Conservation (phyloP, 2,113 vertebrate genomes). For the Balaenoptera acutorostrata region DNA sequence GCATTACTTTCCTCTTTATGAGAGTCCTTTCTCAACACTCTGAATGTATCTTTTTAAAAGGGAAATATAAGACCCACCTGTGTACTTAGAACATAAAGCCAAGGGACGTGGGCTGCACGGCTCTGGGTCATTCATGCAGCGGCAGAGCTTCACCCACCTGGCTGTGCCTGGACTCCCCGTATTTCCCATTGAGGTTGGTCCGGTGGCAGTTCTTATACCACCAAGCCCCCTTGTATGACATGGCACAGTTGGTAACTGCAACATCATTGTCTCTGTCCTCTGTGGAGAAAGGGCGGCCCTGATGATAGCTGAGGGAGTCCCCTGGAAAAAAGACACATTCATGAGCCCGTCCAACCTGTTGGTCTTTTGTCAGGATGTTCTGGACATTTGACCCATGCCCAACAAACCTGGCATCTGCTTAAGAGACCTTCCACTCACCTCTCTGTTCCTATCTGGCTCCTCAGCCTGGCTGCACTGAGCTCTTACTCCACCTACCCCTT, state of each 20-base stretch:
- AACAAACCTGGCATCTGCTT: background rate
- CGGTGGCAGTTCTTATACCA: conserved; percentile 99
- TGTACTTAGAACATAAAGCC: background rate
- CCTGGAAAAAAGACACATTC: conserved; percentile 77
- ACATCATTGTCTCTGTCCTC: conserved; percentile 98
- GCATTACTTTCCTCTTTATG: background rate
- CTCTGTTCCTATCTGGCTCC: background rate
- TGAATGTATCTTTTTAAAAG: background rate
- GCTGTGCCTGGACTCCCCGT: conserved; percentile 97
- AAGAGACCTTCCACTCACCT: background rate
- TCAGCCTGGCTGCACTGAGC: background rate
- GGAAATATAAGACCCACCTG: background rate
- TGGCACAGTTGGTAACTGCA: conserved; percentile 97
- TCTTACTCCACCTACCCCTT: rapidly evolving
- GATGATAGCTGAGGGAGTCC: conserved; percentile 97
- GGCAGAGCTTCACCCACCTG: conserved; percentile 83
- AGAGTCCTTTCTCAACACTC: background rate
- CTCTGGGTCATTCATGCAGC: rapidly evolving
- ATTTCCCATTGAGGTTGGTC: conserved; percentile 98
- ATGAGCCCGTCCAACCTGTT: background rate
- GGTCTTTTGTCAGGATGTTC: background rate
- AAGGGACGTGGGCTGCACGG: rapidly evolving
- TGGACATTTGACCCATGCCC: background rate
- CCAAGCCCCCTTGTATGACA: conserved; percentile 99
- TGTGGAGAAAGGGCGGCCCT: conserved; percentile 98